Percentiles rank a stretch among this genome's conserved stretches.
Evolutionary conservation across 2,113 vertebrate genomes (phyloP).

Genomic region (Scartelaos histophorus): DNA sequence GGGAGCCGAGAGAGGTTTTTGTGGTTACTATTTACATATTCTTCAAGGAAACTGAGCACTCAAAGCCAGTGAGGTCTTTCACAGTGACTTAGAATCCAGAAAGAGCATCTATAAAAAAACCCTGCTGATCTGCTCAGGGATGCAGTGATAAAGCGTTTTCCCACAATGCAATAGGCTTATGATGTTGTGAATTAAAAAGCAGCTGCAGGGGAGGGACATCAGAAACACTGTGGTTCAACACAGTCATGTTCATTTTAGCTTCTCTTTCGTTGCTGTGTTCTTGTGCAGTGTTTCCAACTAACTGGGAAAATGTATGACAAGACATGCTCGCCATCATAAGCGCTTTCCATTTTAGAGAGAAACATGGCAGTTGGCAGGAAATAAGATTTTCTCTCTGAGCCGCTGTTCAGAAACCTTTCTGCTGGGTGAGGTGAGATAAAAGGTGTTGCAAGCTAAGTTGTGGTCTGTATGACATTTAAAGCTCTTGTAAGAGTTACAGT

Average conservation of each 20-base stretch:
- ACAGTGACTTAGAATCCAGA: conserved; percentile 7
- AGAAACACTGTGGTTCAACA: conserved; percentile 24
- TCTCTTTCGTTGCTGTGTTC: not conserved
- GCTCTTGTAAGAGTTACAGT: not conserved
- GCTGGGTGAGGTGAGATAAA: conserved; percentile 44
- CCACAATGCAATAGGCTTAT: conserved; percentile 17
- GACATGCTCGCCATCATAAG: not conserved
- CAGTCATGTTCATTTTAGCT: conserved; percentile 24
- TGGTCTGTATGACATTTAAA: conserved; percentile 6
- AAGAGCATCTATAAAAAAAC: conserved; percentile 40
- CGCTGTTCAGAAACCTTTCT: conserved; percentile 44
- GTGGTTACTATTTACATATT: conserved; percentile 36
- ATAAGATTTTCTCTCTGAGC: conserved; percentile 8
- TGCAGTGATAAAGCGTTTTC: conserved; percentile 35
- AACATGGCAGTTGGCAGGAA: conserved; percentile 33
- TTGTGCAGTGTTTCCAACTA: conserved; percentile 12
- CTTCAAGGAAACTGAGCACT: conserved; percentile 20
- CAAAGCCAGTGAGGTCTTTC: conserved; percentile 28
- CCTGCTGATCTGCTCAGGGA: conserved; percentile 58
- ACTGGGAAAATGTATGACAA: not conserved
- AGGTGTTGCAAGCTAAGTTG: conserved; percentile 12
- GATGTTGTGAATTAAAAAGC: conserved; percentile 37
- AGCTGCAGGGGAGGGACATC: conserved; percentile 33
- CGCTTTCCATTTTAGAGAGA: conserved; percentile 26
- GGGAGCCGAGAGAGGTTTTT: conserved; percentile 39